A percentile compares a stretch with the other conserved stretches of the same genome.
phyloP scores from a whole-genome alignment of 1,140 invertebrate genomes.

The Calycopis cecrops region DNA sequence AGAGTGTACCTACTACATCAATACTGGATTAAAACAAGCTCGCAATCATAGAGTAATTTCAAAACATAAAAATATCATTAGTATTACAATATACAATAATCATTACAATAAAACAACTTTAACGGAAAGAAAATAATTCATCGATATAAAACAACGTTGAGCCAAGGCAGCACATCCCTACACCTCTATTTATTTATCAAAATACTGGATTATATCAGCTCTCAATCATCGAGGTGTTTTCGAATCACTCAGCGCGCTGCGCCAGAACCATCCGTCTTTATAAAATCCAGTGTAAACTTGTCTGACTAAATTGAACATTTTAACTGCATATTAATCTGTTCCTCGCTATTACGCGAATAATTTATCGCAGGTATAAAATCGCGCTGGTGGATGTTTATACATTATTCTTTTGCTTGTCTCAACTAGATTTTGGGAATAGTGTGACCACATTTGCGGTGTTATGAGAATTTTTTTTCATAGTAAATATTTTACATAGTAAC shows the following conservation, averaged over 20 bases:
- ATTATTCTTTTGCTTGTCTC: constrained; percentile 3
- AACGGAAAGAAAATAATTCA: too few relatives aligned
- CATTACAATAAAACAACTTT: too few relatives aligned
- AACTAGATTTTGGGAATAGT: not conserved
- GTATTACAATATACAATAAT: too few relatives aligned
- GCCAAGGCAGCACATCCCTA: constrained; percentile 28
- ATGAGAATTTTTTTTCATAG: too few relatives aligned
- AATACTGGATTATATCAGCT: constrained; percentile 66
- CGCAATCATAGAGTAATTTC: too few relatives aligned
- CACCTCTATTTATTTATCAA: constrained; percentile 61
- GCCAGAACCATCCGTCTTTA: constrained; percentile 65
- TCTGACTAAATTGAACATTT: constrained; percentile 55
- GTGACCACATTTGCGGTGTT: not conserved
- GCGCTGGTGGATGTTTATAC: not conserved
- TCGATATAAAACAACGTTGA: not conserved
- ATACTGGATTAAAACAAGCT: too few relatives aligned
- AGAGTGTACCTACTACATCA: too few relatives aligned
- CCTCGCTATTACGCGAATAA: constrained; percentile 47
- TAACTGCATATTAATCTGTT: constrained; percentile 64
- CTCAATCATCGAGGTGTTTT: constrained; percentile 65
- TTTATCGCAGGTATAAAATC: constrained; percentile 59
- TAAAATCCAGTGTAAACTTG: constrained; percentile 60
- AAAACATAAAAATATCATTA: too few relatives aligned
- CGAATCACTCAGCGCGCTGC: constrained; percentile 51
- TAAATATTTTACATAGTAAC: too few relatives aligned